Conservation (phyloP, 1,140 invertebrate species). For the Drosophila pectinifera region DNA sequence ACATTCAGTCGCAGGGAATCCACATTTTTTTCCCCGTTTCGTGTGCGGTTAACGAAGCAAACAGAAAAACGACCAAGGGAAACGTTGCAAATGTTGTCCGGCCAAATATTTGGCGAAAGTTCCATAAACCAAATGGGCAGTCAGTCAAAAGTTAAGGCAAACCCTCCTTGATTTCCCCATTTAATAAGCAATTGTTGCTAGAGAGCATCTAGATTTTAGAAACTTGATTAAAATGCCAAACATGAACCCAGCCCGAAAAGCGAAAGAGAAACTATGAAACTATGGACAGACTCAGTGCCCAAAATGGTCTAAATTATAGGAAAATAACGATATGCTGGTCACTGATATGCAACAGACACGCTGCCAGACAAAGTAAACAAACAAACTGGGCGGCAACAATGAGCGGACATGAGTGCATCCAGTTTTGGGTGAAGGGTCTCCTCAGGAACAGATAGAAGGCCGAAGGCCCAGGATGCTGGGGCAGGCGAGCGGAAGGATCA, state of each 20-base stretch:
- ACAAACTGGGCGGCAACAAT: conserved; percentile 35
- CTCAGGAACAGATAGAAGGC: conserved; percentile 20
- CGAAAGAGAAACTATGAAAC: conserved; percentile 39
- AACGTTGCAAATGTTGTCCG: conserved; percentile 52
- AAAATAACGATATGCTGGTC: conserved; percentile 54
- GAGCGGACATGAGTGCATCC: conserved; percentile 36
- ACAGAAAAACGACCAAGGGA: conserved; percentile 58
- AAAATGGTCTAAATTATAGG: conserved; percentile 59
- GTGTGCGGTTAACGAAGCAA: conserved; percentile 80
- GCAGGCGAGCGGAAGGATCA: not conserved
- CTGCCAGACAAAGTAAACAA: conserved; percentile 41
- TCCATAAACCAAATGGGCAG: conserved; percentile 64
- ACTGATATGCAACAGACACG: conserved; percentile 69
- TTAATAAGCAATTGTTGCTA: conserved; percentile 41
- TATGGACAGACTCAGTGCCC: conserved; percentile 9
- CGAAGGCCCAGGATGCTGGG: conserved; percentile 7
- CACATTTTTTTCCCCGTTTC: conserved; percentile 23
- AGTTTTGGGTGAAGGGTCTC: conserved; percentile 23
- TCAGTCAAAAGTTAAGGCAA: conserved; percentile 31
- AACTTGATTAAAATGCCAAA: conserved; percentile 70
- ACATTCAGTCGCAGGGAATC: conserved; percentile 66
- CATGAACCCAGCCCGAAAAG: conserved; percentile 13
- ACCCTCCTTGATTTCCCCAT: conserved; percentile 48
- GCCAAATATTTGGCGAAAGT: conserved; percentile 70
- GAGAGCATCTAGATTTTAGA: conserved; percentile 18